A percentile compares a stretch with the other conserved stretches of the same genome.
phyloP scores from a whole-genome alignment of 2,888 invertebrate species.

The Acrobasis consociella region DNA sequence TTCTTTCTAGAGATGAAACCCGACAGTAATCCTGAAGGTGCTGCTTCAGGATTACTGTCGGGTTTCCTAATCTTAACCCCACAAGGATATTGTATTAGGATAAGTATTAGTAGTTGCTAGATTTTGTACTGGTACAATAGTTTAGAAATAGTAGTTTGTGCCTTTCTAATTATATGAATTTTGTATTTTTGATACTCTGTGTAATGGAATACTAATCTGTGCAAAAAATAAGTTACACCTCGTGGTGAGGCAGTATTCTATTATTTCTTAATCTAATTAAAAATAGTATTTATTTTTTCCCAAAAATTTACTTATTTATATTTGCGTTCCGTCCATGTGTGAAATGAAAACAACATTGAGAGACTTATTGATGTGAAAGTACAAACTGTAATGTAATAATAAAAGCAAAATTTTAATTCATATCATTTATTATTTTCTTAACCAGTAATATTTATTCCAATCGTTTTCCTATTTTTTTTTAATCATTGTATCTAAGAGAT shows the following conservation, averaged over 20 bases:
- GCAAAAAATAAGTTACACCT: too few species aligned
- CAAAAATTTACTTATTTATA: too few species aligned
- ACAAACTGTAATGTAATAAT: constrained; percentile 30
- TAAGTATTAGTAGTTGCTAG: constrained; percentile 3
- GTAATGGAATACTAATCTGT: too few species aligned
- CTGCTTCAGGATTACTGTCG: too few species aligned
- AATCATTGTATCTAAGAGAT: constrained; percentile 80
- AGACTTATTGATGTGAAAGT: neutral
- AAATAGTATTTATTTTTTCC: too few species aligned
- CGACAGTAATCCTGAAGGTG: too few species aligned
- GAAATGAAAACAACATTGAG: neutral
- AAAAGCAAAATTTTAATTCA: constrained; percentile 58
- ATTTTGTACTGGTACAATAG: neutral
- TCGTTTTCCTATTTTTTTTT: constrained; percentile 80
- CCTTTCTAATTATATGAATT: neutral
- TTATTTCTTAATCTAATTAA: too few species aligned
- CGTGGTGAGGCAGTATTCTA: too few species aligned
- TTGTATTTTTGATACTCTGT: neutral
- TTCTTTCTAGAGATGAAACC: too few species aligned
- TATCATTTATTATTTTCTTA: constrained; percentile 83
- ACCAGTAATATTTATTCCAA: constrained; percentile 80
- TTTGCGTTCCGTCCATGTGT: neutral
- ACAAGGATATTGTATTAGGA: neutral
- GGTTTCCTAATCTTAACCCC: neutral
- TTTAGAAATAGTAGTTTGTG: neutral